Percentiles rank a stretch among this genome's conserved stretches.
These are phyloP conservation scores for Autographa gamma DNA, from an alignment of 2,888 invertebrate genomes.

Conservation along the genomic window DNA sequence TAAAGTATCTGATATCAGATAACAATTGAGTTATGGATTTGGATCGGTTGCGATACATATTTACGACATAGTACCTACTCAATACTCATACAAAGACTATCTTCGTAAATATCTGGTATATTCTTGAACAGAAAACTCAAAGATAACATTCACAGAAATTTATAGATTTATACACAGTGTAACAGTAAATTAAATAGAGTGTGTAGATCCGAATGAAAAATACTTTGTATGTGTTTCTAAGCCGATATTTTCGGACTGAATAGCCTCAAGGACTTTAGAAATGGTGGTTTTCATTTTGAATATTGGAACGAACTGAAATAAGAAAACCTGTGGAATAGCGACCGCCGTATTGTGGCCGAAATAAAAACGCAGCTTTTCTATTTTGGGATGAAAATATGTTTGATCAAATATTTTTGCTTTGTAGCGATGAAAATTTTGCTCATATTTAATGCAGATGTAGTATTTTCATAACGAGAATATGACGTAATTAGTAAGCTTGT, in stretches of 20 bases:
- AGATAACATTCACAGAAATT: not conserved
- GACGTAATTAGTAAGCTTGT: not conserved
- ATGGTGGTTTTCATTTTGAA: not conserved
- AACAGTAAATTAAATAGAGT: conserved; percentile 5
- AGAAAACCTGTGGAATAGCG: not conserved
- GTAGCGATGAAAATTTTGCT: not conserved
- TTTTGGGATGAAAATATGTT: not conserved
- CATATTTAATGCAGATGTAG: not conserved
- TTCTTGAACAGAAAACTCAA: conserved; percentile 3
- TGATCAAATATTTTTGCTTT: not conserved
- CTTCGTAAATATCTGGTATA: conserved; percentile 6
- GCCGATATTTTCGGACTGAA: conserved; percentile 1
- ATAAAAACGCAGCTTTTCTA: not conserved
- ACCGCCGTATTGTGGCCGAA: not conserved
- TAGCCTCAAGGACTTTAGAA: conserved; percentile 2
- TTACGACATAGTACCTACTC: not conserved
- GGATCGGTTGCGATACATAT: not conserved
- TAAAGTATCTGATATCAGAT: not conserved
- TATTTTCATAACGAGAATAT: not conserved
- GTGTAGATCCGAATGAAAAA: not conserved
- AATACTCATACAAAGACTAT: not conserved
- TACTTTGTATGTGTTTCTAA: conserved; percentile 4
- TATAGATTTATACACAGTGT: not conserved
- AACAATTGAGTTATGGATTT: not conserved
- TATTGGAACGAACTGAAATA: not conserved